phyloP scores from a whole-genome alignment of 2,888 invertebrate genomes.

The Pandemis corylana region DNA sequence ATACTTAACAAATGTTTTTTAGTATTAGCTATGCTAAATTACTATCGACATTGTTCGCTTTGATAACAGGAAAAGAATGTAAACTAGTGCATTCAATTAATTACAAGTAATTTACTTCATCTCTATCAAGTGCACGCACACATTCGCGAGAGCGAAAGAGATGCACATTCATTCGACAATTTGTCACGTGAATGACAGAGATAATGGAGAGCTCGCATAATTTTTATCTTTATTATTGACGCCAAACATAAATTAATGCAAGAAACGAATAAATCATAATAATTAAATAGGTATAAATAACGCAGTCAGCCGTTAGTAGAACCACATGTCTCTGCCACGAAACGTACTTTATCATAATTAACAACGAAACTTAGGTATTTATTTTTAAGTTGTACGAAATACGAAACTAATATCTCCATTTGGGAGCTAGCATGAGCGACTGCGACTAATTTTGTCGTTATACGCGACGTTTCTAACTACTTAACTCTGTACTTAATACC shows the following conservation, averaged over 20 bases:
- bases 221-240: background rate
- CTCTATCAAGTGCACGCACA: too few species aligned
- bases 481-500: too few species aligned
- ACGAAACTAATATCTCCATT: background rate
- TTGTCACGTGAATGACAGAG: too few species aligned
- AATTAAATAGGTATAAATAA: conserved; percentile 11
- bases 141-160: too few species aligned
- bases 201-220: background rate
- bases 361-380: conserved; percentile 2
- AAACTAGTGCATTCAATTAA: too few species aligned
- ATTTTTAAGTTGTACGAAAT: background rate
- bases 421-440: background rate
- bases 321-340: conserved; percentile 13
- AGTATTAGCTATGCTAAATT: too few species aligned
- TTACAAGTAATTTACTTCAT: too few species aligned
- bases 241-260: conserved; percentile 16
- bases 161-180: too few species aligned
- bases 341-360: background rate
- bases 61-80: too few species aligned
- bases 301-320: conserved; percentile 13
- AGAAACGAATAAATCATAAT: conserved; percentile 12
- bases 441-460: background rate
- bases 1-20: background rate
- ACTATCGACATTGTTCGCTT: too few species aligned
- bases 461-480: background rate